Conservation (phyloP, 1,140 invertebrate species). For the Heliconius himera region DNA sequence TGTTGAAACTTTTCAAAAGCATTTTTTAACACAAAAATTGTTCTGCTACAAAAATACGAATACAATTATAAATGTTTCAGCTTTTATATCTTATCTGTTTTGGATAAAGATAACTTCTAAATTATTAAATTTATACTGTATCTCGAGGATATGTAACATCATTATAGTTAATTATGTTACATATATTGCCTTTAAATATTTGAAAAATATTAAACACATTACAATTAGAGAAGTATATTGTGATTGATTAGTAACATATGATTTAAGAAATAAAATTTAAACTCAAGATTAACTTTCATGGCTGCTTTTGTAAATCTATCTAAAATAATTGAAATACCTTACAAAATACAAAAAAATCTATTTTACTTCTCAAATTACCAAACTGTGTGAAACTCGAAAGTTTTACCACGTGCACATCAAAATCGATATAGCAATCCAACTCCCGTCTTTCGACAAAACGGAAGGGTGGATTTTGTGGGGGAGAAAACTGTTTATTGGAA, state of each 20-base stretch:
- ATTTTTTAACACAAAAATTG: background rate
- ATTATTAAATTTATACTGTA: background rate
- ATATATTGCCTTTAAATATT: too few species aligned
- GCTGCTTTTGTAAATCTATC: too few species aligned
- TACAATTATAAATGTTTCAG: background rate
- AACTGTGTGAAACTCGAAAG: background rate
- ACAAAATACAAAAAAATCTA: background rate
- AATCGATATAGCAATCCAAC: constrained; percentile 62
- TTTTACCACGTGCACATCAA: constrained; percentile 42
- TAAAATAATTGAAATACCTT: background rate
- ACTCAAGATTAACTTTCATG: background rate
- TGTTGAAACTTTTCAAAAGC: too few species aligned
- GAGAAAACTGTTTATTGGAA: constrained; percentile 60
- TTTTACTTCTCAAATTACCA: background rate
- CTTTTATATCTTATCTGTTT: background rate
- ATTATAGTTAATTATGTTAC: too few species aligned
- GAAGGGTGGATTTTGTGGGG: constrained; percentile 58
- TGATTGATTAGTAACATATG: background rate
- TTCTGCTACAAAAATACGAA: background rate
- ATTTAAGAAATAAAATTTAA: background rate
- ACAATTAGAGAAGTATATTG: background rate
- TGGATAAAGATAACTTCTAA: background rate
- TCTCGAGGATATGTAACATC: too few species aligned
- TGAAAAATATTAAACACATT: too few species aligned
- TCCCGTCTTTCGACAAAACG: constrained; percentile 50